A percentile compares a stretch with the other conserved stretches of the same genome.
These are phyloP conservation scores for Drosophila sp. DNA, from an alignment of 1,140 invertebrate species.

Conservation along the genomic window DNA sequence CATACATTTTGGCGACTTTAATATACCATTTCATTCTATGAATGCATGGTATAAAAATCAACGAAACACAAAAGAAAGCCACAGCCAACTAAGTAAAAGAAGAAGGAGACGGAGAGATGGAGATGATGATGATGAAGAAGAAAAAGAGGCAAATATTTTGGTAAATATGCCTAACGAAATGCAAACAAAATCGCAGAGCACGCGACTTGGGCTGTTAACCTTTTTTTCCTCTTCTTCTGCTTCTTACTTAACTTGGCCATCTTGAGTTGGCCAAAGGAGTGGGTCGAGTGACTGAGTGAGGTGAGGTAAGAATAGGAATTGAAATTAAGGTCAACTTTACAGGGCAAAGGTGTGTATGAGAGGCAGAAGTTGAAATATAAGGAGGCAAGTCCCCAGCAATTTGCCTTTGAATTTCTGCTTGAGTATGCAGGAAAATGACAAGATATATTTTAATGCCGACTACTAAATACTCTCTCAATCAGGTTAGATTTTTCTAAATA, in stretches of 20 bases:
- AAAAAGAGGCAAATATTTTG: slow-evolving; percentile 22
- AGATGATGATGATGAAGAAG: not conserved
- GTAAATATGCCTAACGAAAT: slow-evolving; percentile 81
- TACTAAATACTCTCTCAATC: not conserved
- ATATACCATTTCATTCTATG: too few species aligned
- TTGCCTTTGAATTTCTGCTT: slow-evolving; percentile 55
- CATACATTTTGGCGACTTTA: too few species aligned
- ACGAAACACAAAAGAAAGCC: slow-evolving; percentile 33
- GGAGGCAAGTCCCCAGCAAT: slow-evolving; percentile 25
- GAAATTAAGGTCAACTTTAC: slow-evolving; percentile 47
- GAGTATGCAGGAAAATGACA: slow-evolving; percentile 38
- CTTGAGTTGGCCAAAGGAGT: slow-evolving; percentile 17
- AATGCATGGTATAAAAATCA: too few species aligned
- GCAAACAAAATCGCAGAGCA: slow-evolving; percentile 73
- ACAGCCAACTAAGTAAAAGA: slow-evolving; percentile 12
- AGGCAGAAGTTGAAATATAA: not conserved
- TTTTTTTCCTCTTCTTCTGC: slow-evolving; percentile 45
- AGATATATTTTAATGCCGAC: slow-evolving; percentile 29
- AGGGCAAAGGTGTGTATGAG: slow-evolving; percentile 31
- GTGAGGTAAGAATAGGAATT: not conserved
- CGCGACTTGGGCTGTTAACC: slow-evolving; percentile 67
- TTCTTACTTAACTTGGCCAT: slow-evolving; percentile 10
- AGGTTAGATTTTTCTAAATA: too few species aligned
- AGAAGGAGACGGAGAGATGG: slow-evolving; percentile 23
- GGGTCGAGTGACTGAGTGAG: slow-evolving; percentile 1